Conservation (phyloP, 2,888 invertebrate genomes). For the Himalopsyche tibetana region DNA sequence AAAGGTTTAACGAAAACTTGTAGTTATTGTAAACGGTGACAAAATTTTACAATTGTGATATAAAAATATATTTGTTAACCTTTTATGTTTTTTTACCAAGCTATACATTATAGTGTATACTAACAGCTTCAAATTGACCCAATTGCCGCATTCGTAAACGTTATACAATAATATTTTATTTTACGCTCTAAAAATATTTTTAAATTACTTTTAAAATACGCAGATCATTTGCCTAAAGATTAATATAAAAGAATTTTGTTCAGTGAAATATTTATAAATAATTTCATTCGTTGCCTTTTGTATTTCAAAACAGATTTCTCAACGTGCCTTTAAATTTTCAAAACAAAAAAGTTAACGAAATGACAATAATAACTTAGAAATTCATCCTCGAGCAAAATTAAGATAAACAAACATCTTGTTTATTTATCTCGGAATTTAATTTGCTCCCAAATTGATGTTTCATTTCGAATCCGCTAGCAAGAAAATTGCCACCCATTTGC, state of each 20-base stretch:
- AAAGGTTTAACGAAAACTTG: too few relatives aligned
- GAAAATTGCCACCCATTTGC: conserved; percentile 35
- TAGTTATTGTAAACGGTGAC: too few relatives aligned
- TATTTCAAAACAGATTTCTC: not conserved
- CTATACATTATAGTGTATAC: too few relatives aligned
- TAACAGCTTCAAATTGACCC: too few relatives aligned
- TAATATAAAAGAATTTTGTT: not conserved
- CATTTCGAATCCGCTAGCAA: not conserved
- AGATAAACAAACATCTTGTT: not conserved
- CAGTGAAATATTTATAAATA: not conserved
- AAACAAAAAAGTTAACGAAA: not conserved
- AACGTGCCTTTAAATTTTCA: not conserved
- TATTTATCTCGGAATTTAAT: conserved; percentile 24
- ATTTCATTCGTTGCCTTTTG: not conserved
- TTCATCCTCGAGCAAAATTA: not conserved
- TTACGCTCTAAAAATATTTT: too few relatives aligned
- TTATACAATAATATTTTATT: too few relatives aligned
- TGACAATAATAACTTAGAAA: not conserved
- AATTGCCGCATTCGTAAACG: too few relatives aligned
- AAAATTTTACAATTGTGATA: too few relatives aligned
- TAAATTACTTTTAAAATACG: too few relatives aligned
- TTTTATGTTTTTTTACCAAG: too few relatives aligned
- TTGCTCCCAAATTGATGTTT: conserved; percentile 9
- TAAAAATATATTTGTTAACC: too few relatives aligned
- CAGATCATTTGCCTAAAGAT: not conserved